Conservation (phyloP, 2,888 invertebrate species). For the Euproctis similis region DNA sequence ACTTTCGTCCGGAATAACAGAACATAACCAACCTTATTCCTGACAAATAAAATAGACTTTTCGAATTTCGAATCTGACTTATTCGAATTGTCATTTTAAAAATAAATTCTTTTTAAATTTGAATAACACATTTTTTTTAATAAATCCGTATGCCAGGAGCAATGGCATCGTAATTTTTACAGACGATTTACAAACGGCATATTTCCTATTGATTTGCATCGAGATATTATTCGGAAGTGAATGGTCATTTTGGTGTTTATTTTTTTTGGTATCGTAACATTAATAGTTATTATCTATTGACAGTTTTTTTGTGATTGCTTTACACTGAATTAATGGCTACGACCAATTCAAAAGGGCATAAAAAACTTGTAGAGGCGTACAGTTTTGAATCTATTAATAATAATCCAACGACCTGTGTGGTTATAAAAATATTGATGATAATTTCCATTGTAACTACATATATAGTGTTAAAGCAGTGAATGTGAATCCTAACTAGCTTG, state of each 20-base stretch:
- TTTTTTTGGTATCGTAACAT: conserved; percentile 19
- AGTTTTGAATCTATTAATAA: no score
- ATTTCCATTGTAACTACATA: no score
- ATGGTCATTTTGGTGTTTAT: conserved; percentile 14
- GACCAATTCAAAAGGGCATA: conserved; percentile 11
- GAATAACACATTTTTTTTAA: conserved; percentile 15
- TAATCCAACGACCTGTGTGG: no score
- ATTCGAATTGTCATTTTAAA: conserved; percentile 7
- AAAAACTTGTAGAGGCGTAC: no score
- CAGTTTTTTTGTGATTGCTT: conserved; percentile 15
- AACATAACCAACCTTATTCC: conserved; percentile 16
- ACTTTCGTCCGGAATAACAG: conserved; percentile 6
- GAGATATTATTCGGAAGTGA: conserved; percentile 41
- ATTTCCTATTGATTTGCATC: conserved; percentile 40
- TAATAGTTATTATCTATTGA: conserved; percentile 30
- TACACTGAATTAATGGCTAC: conserved; percentile 8
- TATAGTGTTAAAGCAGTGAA: no score
- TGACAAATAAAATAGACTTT: conserved; percentile 2
- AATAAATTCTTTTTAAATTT: conserved; percentile 14
- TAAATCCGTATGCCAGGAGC: conserved; percentile 24
- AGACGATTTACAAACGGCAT: conserved; percentile 19
- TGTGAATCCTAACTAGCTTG: no score
- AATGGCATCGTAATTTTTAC: conserved; percentile 26
- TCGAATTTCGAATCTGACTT: conserved; percentile 5
- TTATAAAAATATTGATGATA: no score